These are phyloP conservation scores for Nephotettix cincticeps DNA, from an alignment of 1,140 invertebrate species.

Conservation along the genomic window DNA sequence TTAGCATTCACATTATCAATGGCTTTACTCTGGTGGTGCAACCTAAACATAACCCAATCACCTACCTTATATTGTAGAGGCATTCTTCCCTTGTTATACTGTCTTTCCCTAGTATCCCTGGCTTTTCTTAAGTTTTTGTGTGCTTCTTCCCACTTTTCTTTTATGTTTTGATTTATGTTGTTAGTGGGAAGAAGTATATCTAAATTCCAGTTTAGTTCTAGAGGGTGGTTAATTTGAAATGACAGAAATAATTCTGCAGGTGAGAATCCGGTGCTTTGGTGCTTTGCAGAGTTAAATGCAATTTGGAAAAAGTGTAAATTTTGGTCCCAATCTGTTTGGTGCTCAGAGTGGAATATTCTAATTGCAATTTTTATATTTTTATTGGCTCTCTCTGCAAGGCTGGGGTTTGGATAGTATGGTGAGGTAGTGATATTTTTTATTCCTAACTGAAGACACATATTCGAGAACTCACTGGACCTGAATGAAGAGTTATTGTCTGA, in stretches of 20 bases:
- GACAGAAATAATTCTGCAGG: background rate
- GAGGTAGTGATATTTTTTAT: background rate
- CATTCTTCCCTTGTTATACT: background rate
- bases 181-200: background rate
- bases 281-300: background rate
- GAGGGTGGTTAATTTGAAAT: background rate
- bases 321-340: background rate
- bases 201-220: background rate
- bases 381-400: background rate
- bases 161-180: background rate
- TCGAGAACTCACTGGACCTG: background rate
- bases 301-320: background rate
- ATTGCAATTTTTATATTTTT: background rate
- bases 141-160: background rate
- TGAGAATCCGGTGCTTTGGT: background rate
- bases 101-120: background rate
- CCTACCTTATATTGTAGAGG: background rate
- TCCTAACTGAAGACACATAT: background rate
- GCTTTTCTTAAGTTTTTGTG: background rate
- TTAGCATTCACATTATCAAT: background rate
- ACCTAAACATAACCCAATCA: background rate
- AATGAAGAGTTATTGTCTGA: background rate
- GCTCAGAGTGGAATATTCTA: background rate
- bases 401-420: background rate
- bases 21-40: background rate